Evolutionary conservation across 2,113 vertebrate genomes (phyloP), one percentile per base, ranked within the genome.

Genomic region (Tachuris rubrigastra): DNA sequence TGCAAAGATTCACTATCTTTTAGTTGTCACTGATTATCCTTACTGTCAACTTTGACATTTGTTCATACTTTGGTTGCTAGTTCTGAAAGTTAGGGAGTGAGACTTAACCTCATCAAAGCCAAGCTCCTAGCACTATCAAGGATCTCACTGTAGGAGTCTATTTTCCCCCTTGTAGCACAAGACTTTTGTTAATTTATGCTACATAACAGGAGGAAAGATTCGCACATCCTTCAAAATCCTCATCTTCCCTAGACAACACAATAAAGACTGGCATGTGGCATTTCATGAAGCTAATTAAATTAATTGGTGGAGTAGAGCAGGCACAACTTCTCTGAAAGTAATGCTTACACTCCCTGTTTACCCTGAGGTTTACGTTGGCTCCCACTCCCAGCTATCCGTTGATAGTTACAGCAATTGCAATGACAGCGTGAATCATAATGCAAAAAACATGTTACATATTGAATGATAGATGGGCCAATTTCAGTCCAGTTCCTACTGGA

Each of bases 361-460:
- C 55, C n/a, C 68, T 72, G 83, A 86, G 68, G 35, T 92, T 95
- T 75, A 81, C 31, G 28, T 22, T 84, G 68, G 56, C 73, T 94
- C 65, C 49, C 28, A 24, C 47, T 90, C 69, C 72, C 83, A 85
- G 60, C 72, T 81, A 77, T 83, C 72, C 47, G 50, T 93, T 88
- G 72, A 89, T 83, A 87, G 58, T 39, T 93, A 63, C n/a, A 86
- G 89, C 46, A 77, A 89, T 74, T 91, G 60, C 47, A 90, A 67
- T 49, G 72, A 94, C 68, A 89, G 68, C 42, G 84, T 71, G 72
- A 94, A 94, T 93, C 76, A 86, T 86, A 93, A 95, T 75, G 72
- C n/a, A 86, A 94, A 93, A 95, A 90, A 37, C 85, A 81, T 86
- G 56, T 56, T 78, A 86, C 52, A 81, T 71, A 71, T 27, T 75